Base-by-base conservation (phyloP, 2,113 vertebrate species). In the Amia ocellicauda region DNA sequence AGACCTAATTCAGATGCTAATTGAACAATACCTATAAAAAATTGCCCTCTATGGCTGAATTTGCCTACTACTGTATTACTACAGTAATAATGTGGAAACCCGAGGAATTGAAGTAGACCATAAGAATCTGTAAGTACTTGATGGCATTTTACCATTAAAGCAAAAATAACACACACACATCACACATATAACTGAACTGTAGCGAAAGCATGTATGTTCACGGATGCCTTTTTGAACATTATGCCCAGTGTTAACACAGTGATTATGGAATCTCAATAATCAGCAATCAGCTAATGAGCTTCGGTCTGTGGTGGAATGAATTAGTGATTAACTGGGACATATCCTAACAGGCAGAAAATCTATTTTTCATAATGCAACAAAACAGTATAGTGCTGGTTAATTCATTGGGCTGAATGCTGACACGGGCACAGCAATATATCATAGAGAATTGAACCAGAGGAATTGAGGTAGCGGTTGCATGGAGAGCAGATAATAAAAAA, bases 281-380 rank as follows among this genome's bases (percentile, higher is more conserved):
- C 73, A 78, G 73, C 72, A 68, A 20, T 31, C 60, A 64, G 64
- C 68, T 83, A 73, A 85, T 83, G 78, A 82, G 75, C 60, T 16
- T 69, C 72, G 71, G 31, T 36, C 5, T 36, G 5, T 5, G 11
- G 31, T 36, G 11, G 5, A 36, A 36, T 36, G 31, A 82, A 81
- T 86, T 82, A 81, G 73, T 84, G 80, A 85, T 79, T 78, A 83
- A 80, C 81, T 74, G 68, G 75, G 75, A 78, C 81, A 83, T 83
- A 80, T 76, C 72, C 67, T 74, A 76, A 79, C 61, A 67, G 74
- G 66, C 59, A 74, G 69, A 75, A 71, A 20, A 36, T 7, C 66
- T 59, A 68, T 62, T 19, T 64, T 60, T 31, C 14, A 63, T 13
- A 3, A 11, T 43, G 11, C 20, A 58, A 4, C 27, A 16, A 45